Base-by-base conservation (phyloP, 1,140 invertebrate species). In the Cydia strobilella region DNA sequence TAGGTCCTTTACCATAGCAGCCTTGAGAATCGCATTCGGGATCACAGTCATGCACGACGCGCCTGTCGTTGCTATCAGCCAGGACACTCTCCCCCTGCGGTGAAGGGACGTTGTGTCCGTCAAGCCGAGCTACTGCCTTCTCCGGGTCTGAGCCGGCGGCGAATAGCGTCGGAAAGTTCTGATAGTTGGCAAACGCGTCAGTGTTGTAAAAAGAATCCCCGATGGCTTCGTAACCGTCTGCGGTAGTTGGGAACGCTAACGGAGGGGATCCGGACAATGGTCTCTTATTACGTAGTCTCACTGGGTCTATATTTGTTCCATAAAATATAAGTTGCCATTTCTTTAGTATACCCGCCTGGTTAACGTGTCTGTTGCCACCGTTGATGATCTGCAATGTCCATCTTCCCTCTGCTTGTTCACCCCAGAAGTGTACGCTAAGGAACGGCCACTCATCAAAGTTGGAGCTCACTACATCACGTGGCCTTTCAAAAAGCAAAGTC, bases 371-470 rank as follows among this genome's bases (percentile, higher is more conserved):
- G 79, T 95, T 95, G 2, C 97, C 97, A 23, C 96, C 96, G 86
- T 99, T 99, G 81, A 98, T 95, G 73, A 99, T 96, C 89, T 98
- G 96, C 45, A 99, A 90, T 2, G 95, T 98, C 99, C 99, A 99
- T 63, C 96, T 94, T 13, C 98, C 98, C 80, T 96, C 95, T 7
- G 96, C 97, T 82, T 96, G 97, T 86, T 99, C 98, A 13, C 98
- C 98, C 98, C 98, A 99, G 86, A 96, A 98, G 86, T 99, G 98
- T 2, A 99, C 98, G 77, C 97, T 98, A 77, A 99, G 95, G 94
- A 99, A 99, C 3, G 98, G 98, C 97, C 98, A 99, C 87, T 99
- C 97, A 88, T 98, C 97, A 88, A 99, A 99, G 84, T 98, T 98
- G 3, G 97, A 97, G 84, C 96, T 96, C 51, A 96, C 95, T 54